phyloP scores from a whole-genome alignment of 2,888 invertebrate genomes.

The Unio pictorum region DNA sequence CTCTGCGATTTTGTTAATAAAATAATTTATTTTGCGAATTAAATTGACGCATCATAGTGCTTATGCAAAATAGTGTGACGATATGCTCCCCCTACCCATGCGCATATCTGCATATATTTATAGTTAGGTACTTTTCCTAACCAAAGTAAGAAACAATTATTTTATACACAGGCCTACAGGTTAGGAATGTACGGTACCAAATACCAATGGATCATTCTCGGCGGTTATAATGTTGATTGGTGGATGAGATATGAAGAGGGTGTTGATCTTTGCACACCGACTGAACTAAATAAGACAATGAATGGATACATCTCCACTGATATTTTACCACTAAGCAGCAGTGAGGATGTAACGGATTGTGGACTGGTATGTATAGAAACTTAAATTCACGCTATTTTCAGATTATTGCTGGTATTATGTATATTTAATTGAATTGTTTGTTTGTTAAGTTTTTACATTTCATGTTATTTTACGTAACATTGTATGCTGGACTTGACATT shows the following conservation, averaged over 20 bases:
- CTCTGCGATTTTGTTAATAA: too few relatives aligned
- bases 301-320: conserved; percentile 87
- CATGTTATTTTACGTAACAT: too few relatives aligned
- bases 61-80: neutral
- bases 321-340: conserved; percentile 61
- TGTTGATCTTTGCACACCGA: conserved; percentile 75
- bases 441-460: too few relatives aligned
- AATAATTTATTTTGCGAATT: too few relatives aligned
- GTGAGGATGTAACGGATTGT: conserved; percentile 50
- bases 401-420: too few relatives aligned
- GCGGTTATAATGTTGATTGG: conserved; percentile 72
- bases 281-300: conserved; percentile 81
- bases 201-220: conserved; percentile 88
- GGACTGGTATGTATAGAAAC: conserved; percentile 43
- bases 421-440: too few relatives aligned
- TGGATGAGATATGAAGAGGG: conserved; percentile 70
- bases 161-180: conserved; percentile 79
- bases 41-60: too few relatives aligned
- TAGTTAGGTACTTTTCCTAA: too few relatives aligned
- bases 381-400: neutral
- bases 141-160: neutral
- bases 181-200: conserved; percentile 90
- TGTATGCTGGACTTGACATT: too few relatives aligned
- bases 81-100: neutral
- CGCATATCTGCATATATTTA: neutral